A percentile compares a stretch with the other conserved stretches of the same genome.
These are phyloP conservation scores for Eupithecia dodoneata DNA, from an alignment of 2,888 invertebrate species.

Conservation along the genomic window DNA sequence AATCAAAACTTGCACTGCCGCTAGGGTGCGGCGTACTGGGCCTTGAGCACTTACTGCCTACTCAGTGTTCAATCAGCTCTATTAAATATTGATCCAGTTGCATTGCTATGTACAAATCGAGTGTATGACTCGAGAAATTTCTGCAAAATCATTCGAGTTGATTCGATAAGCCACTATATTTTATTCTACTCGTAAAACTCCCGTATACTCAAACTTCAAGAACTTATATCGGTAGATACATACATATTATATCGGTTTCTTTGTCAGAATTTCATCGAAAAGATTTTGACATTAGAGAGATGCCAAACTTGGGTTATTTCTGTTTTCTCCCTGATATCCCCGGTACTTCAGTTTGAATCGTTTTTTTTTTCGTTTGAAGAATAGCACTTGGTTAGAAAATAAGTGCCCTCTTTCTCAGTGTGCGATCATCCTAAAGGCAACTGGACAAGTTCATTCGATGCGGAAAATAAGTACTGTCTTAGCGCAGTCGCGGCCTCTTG, in stretches of 20 bases:
- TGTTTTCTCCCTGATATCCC: too few species aligned
- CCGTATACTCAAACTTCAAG: too few species aligned
- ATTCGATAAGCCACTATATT: neutral
- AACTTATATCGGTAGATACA: too few species aligned
- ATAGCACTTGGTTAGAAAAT: neutral
- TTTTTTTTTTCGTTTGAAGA: neutral
- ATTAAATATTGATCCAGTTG: neutral
- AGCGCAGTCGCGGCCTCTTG: conserved; percentile 5
- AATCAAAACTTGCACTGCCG: conserved; percentile 25
- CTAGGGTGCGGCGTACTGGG: conserved; percentile 9
- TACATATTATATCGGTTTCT: neutral
- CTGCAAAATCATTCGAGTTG: neutral
- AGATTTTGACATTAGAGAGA: neutral
- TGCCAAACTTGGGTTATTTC: neutral
- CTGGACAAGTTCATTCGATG: conserved; percentile 16
- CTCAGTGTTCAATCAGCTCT: neutral
- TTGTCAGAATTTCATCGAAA: neutral
- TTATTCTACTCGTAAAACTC: neutral
- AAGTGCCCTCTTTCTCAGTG: neutral
- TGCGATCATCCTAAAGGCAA: conserved; percentile 6
- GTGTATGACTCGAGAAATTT: neutral
- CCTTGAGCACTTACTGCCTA: neutral
- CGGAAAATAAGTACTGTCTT: conserved; percentile 10
- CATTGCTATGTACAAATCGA: neutral
- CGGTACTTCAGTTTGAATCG: too few species aligned